A percentile compares a stretch with the other conserved stretches of the same genome.
Evolutionary conservation across 1,140 invertebrate species (phyloP).

Genomic region (Camponotus floridanus): DNA sequence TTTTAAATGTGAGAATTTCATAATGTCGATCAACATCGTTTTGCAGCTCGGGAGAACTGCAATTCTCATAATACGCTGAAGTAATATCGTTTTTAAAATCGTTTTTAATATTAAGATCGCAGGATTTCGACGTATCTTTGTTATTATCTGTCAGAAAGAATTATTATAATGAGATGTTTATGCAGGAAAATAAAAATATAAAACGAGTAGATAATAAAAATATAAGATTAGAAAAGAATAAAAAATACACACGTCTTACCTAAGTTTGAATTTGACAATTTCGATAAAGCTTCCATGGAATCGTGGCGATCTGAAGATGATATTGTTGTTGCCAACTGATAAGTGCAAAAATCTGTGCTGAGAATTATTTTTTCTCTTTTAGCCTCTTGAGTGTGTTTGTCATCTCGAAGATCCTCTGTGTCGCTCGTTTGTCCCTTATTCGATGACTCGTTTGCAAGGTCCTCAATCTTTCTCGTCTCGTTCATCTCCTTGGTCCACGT

Average conservation of each 20-base stretch:
- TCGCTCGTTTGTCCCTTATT: neutral
- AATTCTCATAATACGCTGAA: constrained; percentile 36
- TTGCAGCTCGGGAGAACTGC: constrained; percentile 26
- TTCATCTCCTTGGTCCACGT: constrained; percentile 28
- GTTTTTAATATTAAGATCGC: neutral
- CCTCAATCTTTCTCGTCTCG: neutral
- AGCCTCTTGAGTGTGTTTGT: neutral
- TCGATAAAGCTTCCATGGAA: neutral
- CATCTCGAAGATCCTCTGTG: neutral
- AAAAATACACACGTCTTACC: neutral
- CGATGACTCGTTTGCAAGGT: constrained; percentile 16
- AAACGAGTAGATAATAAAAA: neutral
- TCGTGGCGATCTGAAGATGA: neutral
- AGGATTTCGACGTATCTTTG: neutral
- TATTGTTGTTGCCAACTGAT: neutral
- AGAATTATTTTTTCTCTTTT: constrained; percentile 3
- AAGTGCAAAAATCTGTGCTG: neutral
- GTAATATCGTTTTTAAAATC: neutral
- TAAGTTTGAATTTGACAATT: constrained; percentile 34
- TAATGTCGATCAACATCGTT: constrained; percentile 42
- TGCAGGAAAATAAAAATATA: neutral
- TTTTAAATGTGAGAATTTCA: constrained; percentile 46
- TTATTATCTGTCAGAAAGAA: constrained; percentile 1
- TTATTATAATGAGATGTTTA: neutral
- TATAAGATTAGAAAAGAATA: neutral